Evolutionary conservation across 2,888 invertebrate species (phyloP).

Genomic region (Keiferia lycopersicella): DNA sequence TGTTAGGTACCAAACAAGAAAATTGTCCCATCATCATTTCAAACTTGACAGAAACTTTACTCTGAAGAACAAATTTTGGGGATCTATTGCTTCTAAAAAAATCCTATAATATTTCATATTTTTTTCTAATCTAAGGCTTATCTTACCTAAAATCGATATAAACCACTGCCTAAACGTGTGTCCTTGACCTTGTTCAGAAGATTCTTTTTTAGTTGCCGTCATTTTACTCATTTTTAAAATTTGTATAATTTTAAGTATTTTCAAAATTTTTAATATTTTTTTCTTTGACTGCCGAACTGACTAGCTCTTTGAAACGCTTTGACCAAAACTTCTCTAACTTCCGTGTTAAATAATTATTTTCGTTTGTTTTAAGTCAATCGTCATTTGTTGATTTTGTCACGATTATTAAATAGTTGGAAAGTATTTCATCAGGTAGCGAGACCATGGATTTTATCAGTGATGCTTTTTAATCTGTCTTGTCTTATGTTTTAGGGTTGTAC

Average conservation of each 20-base stretch:
- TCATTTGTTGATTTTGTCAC: neutral
- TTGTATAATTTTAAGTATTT: neutral
- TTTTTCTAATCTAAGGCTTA: conserved; percentile 21
- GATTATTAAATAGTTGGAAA: neutral
- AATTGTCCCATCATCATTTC: too few relatives aligned
- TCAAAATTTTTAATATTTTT: neutral
- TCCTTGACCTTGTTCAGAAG: conserved; percentile 30
- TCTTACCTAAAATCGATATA: conserved; percentile 37
- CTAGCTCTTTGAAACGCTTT: neutral
- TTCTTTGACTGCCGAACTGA: neutral
- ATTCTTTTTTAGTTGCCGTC: conserved; percentile 21
- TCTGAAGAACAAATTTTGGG: too few relatives aligned
- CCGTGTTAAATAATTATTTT: conserved; percentile 27
- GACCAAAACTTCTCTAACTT: neutral
- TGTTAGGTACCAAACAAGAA: too few relatives aligned
- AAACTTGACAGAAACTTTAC: too few relatives aligned
- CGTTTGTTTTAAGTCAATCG: conserved; percentile 31
- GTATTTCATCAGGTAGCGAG: neutral
- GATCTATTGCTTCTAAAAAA: too few relatives aligned
- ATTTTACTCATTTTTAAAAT: neutral
- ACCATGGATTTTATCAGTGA: neutral
- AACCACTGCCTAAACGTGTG: conserved; percentile 47
- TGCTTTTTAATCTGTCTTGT: neutral
- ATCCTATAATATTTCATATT: too few relatives aligned
- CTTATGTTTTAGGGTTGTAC: neutral